Evolutionary conservation across 2,888 invertebrate genomes (phyloP).

Genomic region (Athalia circularis): DNA sequence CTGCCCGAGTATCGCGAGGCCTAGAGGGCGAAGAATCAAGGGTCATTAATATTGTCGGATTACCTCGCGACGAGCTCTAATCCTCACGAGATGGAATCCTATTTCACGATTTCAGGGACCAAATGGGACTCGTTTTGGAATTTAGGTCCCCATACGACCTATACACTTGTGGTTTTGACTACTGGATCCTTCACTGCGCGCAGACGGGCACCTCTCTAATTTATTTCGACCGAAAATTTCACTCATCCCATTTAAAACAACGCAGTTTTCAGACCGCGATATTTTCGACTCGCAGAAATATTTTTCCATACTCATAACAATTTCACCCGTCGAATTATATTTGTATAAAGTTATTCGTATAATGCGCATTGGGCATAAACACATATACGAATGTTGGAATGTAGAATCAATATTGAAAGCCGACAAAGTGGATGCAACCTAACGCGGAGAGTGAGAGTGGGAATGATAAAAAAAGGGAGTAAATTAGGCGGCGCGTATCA

Average conservation of each 20-base stretch:
- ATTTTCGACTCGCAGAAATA: too few species aligned
- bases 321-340: too few species aligned
- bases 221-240: neutral
- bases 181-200: neutral
- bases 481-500: conserved; percentile 10
- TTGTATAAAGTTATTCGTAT: too few species aligned
- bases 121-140: conserved; percentile 64
- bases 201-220: neutral
- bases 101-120: conserved; percentile 65
- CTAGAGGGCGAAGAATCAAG: conserved; percentile 62
- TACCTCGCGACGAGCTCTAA: conserved; percentile 69
- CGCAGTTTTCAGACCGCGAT: too few species aligned
- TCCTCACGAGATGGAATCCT: conserved; percentile 69
- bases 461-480: conserved; percentile 3
- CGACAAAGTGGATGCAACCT: conserved; percentile 12
- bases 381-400: neutral
- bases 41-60: conserved; percentile 74
- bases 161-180: neutral
- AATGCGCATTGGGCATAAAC: neutral
- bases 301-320: too few species aligned
- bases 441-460: conserved; percentile 14
- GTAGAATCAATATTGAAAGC: conserved; percentile 5
- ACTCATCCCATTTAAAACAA: too few species aligned
- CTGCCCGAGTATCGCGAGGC: conserved; percentile 43
- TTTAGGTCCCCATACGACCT: conserved; percentile 59